Evolutionary conservation across 2,888 invertebrate species (phyloP), one percentile per base, ranked within the genome.

Genomic region (Crepidodera aurea): DNA sequence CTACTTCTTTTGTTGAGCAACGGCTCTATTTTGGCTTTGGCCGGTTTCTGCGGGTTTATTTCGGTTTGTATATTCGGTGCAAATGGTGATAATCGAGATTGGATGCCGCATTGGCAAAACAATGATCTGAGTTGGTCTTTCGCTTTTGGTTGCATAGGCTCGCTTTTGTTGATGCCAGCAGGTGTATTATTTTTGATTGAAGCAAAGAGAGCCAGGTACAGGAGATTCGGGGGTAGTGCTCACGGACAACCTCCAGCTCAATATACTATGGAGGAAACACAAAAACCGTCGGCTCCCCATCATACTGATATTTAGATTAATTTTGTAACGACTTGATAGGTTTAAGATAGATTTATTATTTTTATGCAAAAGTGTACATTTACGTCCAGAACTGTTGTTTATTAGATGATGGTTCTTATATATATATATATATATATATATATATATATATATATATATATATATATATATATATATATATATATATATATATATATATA

Each of bases 71-170:
- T 93, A 59, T 98, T 98, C 81, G 97, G 96, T 32, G 90, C 91
- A 0, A 87, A 91, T 77, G 96, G 96, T 2, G 95, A 96, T 81
- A 90, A 93, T 2, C 85, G 97, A 68, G 94, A 93, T 75, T 95
- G 96, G 92, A 94, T 98, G 93, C 96, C 97, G 0, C 89, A 94
- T 74, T 94, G 96, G 92, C 93, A 97, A 74, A 92, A 96, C 78
- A 98, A 98, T 82, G 92, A 94, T 78, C 86, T 97, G 56, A 91
- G 96, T 8, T 98, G 96, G 95, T 93, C 96, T 0, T 98, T 88
- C 82, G 97, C 93, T 0, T 83, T 97, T 29, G 95, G 88, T 13
- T 91, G 90, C 1, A 82, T 94, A 40, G 95, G 95, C 1, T 90
- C 91, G 0, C 83, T 94, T 22, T 79, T 88, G 40, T 82, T 93